These are phyloP conservation scores for Coelopa pilipes DNA, from an alignment of 2,888 invertebrate species.

Conservation along the genomic window DNA sequence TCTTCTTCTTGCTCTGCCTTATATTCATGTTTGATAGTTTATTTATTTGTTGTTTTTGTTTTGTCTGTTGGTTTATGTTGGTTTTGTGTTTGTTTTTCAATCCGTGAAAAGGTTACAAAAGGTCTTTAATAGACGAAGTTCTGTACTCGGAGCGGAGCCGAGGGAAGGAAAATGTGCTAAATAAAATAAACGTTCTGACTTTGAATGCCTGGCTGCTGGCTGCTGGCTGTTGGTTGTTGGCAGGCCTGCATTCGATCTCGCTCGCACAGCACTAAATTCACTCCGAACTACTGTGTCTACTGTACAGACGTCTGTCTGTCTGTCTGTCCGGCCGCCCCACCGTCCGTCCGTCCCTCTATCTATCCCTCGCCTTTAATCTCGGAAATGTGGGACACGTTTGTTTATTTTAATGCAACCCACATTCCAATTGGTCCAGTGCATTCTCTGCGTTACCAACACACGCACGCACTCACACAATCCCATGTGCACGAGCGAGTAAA, in stretches of 20 bases:
- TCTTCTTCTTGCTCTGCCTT: background rate
- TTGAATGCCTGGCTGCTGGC: slow-evolving; percentile 22
- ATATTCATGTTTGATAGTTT: background rate
- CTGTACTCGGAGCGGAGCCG: too few relatives aligned
- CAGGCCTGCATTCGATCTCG: background rate
- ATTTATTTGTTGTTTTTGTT: too few relatives aligned
- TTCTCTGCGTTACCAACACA: background rate
- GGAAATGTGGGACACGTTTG: slow-evolving; percentile 33
- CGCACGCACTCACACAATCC: background rate
- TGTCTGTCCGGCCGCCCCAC: background rate
- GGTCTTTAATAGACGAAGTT: too few relatives aligned
- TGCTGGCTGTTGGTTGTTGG: too few relatives aligned
- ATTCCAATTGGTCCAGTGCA: slow-evolving; percentile 10
- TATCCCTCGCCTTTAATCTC: slow-evolving; percentile 11
- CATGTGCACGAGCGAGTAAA: background rate
- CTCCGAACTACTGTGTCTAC: too few relatives aligned
- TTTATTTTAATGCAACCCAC: slow-evolving; percentile 29
- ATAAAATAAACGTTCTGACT: slow-evolving; percentile 28
- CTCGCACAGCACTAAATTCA: too few relatives aligned
- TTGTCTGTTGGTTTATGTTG: background rate
- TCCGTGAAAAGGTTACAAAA: too few relatives aligned
- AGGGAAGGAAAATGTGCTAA: too few relatives aligned
- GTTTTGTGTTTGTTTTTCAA: slow-evolving; percentile 21
- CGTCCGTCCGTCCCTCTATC: slow-evolving; percentile 7
- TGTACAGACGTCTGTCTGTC: background rate